Evolutionary conservation across 2,113 vertebrate species (phyloP).

Genomic region (Semnornis frantzii): DNA sequence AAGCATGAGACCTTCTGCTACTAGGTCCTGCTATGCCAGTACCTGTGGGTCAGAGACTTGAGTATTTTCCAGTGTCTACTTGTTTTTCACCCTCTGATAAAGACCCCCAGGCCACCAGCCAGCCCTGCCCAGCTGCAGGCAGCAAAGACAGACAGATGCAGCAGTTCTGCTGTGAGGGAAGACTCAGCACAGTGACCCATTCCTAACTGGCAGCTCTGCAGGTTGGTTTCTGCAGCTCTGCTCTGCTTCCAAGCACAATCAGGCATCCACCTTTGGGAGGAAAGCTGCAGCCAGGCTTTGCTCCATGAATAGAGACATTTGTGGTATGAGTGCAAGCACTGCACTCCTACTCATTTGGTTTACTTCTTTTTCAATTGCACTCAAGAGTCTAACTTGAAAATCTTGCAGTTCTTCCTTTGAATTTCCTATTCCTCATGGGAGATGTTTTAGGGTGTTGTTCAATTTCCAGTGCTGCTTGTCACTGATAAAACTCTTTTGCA

Average conservation of each 20-base stretch:
- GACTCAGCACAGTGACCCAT: background rate
- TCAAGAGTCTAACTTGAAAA: background rate
- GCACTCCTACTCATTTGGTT: background rate
- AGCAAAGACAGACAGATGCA: rapidly evolving
- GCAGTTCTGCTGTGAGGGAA: background rate
- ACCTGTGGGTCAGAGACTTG: background rate
- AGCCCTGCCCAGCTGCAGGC: background rate
- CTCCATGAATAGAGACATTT: background rate
- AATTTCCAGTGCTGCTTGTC: background rate
- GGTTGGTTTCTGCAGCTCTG: background rate
- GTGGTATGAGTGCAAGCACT: background rate
- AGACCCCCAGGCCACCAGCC: background rate
- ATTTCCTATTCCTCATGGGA: background rate
- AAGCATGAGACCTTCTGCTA: background rate
- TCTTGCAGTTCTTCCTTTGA: background rate
- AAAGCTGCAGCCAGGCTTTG: background rate
- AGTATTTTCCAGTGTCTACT: background rate
- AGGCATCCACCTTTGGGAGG: background rate
- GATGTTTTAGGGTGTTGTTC: background rate
- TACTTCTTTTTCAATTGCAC: background rate
- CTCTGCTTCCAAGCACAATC: background rate
- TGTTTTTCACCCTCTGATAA: background rate
- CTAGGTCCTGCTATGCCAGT: background rate
- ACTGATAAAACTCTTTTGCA: background rate
- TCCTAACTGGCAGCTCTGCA: background rate